These are phyloP conservation scores for Plagodis dolabraria DNA, from an alignment of 2,888 invertebrate genomes.

Conservation along the genomic window DNA sequence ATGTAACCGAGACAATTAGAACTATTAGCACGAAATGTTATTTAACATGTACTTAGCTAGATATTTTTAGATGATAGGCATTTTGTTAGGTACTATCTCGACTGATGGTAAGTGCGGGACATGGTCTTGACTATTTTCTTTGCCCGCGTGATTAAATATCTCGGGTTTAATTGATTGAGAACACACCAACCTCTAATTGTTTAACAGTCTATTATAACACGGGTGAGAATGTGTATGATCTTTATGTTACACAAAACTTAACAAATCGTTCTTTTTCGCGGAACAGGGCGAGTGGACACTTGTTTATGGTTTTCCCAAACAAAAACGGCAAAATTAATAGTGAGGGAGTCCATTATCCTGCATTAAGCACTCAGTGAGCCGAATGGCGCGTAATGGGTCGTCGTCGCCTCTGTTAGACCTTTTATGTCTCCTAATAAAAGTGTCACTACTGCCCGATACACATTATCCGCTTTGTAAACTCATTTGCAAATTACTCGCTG, in stretches of 20 bases:
- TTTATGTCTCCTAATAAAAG: conserved; percentile 69
- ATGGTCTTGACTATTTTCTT: too few relatives aligned
- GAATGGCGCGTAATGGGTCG: conserved; percentile 69
- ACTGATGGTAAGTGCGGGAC: too few relatives aligned
- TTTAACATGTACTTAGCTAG: too few relatives aligned
- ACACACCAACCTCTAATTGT: too few relatives aligned
- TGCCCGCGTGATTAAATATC: too few relatives aligned
- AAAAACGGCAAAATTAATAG: conserved; percentile 74
- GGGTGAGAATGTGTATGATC: too few relatives aligned
- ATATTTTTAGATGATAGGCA: too few relatives aligned
- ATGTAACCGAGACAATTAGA: too few relatives aligned
- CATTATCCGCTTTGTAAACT: conserved; percentile 49
- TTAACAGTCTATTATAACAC: too few relatives aligned
- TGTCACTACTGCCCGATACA: conserved; percentile 58
- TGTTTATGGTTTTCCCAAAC: conserved; percentile 60
- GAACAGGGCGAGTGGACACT: conserved; percentile 42
- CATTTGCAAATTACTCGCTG: conserved; percentile 31
- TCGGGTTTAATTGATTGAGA: too few relatives aligned
- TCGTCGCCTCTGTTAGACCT: conserved; percentile 56
- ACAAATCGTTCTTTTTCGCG: conserved; percentile 19
- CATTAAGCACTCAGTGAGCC: conserved; percentile 76
- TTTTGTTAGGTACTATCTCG: too few relatives aligned
- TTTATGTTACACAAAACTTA: conserved; percentile 7
- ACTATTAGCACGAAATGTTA: too few relatives aligned
- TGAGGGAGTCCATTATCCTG: conserved; percentile 76